Conservation (phyloP, 2,797 vertebrate genomes). For the Borostomias antarcticus region DNA sequence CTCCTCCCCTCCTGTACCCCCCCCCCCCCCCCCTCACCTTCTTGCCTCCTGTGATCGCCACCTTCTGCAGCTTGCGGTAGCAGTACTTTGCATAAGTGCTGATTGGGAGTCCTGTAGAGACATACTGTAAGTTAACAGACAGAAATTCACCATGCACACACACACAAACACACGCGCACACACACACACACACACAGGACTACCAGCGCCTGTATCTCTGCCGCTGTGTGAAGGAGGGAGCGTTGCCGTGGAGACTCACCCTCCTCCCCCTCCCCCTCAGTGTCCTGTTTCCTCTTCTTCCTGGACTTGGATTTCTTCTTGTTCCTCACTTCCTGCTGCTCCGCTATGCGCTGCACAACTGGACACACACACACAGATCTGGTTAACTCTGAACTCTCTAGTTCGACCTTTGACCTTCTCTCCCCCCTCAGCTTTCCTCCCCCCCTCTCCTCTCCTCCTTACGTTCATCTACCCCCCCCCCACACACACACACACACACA, state of each 20-base stretch:
- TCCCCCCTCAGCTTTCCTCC: not conserved
- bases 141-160: too few relatives aligned
- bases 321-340: conserved; percentile 78
- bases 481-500: too few relatives aligned
- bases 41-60: conserved; percentile 80
- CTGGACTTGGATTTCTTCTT: conserved; percentile 83
- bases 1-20: not conserved
- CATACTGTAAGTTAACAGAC: not conserved
- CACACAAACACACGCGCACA: conserved; percentile 16
- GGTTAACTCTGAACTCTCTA: too few relatives aligned
- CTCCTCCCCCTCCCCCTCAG: conserved; percentile 73
- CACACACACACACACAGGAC: conserved; percentile 11
- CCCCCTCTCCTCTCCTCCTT: conserved; percentile 19
- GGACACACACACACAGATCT: conserved; percentile 8
- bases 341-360: conserved; percentile 78
- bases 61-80: conserved; percentile 82
- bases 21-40: conserved; percentile 71
- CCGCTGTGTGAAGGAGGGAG: conserved; percentile 1
- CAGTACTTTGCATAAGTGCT: conserved; percentile 83
- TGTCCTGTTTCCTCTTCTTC: conserved; percentile 84
- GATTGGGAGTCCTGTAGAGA: conserved; percentile 74
- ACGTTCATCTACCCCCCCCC: conserved; percentile 34
- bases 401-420: too few relatives aligned
- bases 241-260: conserved; percentile 59
- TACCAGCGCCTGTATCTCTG: conserved; percentile 9